These are phyloP conservation scores for Luperina testacea DNA, from an alignment of 2,888 invertebrate species.

Conservation along the genomic window DNA sequence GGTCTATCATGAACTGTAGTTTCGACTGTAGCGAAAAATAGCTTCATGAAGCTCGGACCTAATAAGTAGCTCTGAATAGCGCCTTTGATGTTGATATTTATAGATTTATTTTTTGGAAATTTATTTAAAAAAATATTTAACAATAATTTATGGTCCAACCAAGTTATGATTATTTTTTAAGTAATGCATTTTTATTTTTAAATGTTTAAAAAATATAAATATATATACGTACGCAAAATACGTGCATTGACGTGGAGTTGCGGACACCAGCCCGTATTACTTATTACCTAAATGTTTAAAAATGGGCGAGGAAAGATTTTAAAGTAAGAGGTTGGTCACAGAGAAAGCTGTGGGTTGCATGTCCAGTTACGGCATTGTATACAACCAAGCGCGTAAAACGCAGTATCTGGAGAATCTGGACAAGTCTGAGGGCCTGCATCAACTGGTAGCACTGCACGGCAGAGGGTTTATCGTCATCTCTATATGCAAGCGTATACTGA, in stretches of 20 bases:
- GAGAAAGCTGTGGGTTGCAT: neutral
- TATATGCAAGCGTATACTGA: neutral
- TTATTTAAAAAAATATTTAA: neutral
- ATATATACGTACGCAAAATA: too few relatives aligned
- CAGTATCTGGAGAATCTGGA: too few relatives aligned
- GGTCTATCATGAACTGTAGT: neutral
- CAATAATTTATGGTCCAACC: conserved; percentile 6
- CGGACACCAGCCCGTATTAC: too few relatives aligned
- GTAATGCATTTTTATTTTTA: neutral
- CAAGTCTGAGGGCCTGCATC: neutral
- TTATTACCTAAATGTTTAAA: neutral
- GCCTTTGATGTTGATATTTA: conserved; percentile 6
- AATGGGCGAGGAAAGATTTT: neutral
- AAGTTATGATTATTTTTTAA: conserved; percentile 12
- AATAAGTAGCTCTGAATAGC: neutral
- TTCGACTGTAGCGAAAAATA: neutral
- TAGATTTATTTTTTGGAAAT: neutral
- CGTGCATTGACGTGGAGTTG: too few relatives aligned
- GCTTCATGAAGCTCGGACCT: neutral
- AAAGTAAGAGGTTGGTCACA: neutral
- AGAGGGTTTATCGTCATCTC: neutral
- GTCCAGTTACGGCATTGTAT: neutral
- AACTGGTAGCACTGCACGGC: neutral
- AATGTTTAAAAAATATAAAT: too few relatives aligned
- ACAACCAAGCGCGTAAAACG: neutral